Evolutionary conservation across 2,797 vertebrate genomes (phyloP).

Genomic region (Morus bassanus): DNA sequence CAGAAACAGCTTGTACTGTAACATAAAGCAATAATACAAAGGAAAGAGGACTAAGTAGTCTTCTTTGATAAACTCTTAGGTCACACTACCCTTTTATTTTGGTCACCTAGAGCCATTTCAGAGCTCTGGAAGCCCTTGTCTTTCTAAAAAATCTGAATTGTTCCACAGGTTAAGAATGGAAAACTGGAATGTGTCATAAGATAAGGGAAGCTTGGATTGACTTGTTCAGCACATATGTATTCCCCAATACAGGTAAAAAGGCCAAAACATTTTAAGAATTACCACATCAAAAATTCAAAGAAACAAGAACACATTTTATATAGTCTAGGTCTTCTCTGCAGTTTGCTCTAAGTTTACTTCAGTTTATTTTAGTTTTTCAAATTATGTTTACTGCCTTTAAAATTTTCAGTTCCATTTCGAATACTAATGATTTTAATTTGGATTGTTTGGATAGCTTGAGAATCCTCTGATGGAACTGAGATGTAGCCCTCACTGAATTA

Average conservation of each 20-base stretch:
- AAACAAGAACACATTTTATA: slow-evolving; percentile 7
- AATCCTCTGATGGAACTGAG: slow-evolving; percentile 45
- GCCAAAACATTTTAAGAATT: neutral
- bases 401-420: slow-evolving; percentile 48
- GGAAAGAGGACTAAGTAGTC: neutral
- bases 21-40: neutral
- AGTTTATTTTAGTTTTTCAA: slow-evolving; percentile 48
- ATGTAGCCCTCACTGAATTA: slow-evolving; percentile 32
- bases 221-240: neutral
- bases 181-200: neutral
- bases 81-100: neutral
- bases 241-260: neutral
- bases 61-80: neutral
- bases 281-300: slow-evolving; percentile 2
- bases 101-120: neutral
- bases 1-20: neutral
- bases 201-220: neutral
- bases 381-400: slow-evolving; percentile 47
- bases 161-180: neutral
- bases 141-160: neutral
- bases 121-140: neutral
- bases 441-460: slow-evolving; percentile 35
- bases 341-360: slow-evolving; percentile 35
- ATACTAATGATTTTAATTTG: slow-evolving; percentile 61
- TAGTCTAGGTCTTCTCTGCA: slow-evolving; percentile 2